A percentile compares a stretch with the other conserved stretches of the same genome.
These are phyloP conservation scores for Euura lappo DNA, from an alignment of 1,140 invertebrate species.

Conservation along the genomic window DNA sequence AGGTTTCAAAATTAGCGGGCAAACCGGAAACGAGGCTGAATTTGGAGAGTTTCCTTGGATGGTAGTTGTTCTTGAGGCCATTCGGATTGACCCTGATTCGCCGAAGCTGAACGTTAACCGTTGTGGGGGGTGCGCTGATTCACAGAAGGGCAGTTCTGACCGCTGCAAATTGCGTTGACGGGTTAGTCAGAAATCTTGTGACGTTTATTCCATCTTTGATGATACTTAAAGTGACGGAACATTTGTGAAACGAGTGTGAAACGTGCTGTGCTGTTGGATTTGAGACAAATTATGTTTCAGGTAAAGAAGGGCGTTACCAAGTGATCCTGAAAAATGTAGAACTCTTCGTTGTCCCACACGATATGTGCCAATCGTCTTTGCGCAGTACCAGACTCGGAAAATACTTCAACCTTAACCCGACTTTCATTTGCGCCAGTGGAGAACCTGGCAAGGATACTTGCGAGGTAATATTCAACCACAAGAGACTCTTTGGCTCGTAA, in stretches of 20 bases:
- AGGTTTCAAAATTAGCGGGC: conserved; percentile 72
- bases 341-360: conserved; percentile 65
- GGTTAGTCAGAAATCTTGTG: conserved; percentile 33
- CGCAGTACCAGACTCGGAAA: conserved; percentile 64
- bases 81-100: conserved; percentile 58
- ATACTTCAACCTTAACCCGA: conserved; percentile 62
- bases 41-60: conserved; percentile 85
- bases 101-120: conserved; percentile 71
- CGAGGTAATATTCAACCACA: conserved; percentile 57
- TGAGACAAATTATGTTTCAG: no score
- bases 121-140: conserved; percentile 80
- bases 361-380: conserved; percentile 63
- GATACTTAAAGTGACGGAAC: no score
- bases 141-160: conserved; percentile 74
- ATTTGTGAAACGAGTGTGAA: no score
- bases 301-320: conserved; percentile 68
- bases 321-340: conserved; percentile 76
- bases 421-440: conserved; percentile 73
- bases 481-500: no score
- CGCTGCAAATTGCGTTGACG: conserved; percentile 69
- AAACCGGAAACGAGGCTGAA: conserved; percentile 68
- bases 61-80: conserved; percentile 75
- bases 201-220: no score
- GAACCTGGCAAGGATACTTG: conserved; percentile 66
- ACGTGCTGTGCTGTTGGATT: no score